A percentile compares a stretch with the other conserved stretches of the same genome.
phyloP scores from a whole-genome alignment of 2,888 invertebrate species.

The Fragum whitleyi region DNA sequence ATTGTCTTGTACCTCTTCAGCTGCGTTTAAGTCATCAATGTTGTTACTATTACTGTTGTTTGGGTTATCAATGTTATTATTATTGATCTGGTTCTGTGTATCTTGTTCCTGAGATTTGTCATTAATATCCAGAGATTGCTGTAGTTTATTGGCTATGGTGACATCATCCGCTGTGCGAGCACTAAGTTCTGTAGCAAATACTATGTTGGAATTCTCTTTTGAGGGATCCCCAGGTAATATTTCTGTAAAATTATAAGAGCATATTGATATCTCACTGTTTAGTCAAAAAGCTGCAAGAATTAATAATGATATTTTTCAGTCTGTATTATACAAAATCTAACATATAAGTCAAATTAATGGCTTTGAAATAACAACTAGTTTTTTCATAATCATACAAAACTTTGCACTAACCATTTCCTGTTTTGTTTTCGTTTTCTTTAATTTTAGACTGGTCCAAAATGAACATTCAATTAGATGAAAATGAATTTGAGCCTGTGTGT shows the following conservation, averaged over 20 bases:
- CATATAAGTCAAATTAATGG: too few species aligned
- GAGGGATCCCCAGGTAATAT: neutral
- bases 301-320: too few species aligned
- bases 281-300: too few species aligned
- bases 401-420: too few species aligned
- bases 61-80: slow-evolving; percentile 16
- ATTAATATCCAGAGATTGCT: slow-evolving; percentile 43
- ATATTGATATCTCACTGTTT: too few species aligned
- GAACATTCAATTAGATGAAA: too few species aligned
- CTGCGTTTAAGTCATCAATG: neutral
- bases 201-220: slow-evolving; percentile 51
- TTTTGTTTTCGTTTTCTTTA: too few species aligned
- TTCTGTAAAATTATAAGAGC: neutral
- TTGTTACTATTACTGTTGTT: slow-evolving; percentile 18
- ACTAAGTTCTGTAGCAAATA: slow-evolving; percentile 67
- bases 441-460: too few species aligned
- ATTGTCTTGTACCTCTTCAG: neutral
- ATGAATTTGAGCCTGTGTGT: too few species aligned
- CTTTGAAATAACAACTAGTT: too few species aligned
- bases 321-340: too few species aligned
- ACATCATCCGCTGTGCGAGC: slow-evolving; percentile 34
- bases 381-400: too few species aligned
- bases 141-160: slow-evolving; percentile 40
- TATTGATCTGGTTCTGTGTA: slow-evolving; percentile 17
- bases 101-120: neutral